Evolutionary conservation across 2,113 vertebrate species (phyloP).

Genomic region (Carassius auratus): DNA sequence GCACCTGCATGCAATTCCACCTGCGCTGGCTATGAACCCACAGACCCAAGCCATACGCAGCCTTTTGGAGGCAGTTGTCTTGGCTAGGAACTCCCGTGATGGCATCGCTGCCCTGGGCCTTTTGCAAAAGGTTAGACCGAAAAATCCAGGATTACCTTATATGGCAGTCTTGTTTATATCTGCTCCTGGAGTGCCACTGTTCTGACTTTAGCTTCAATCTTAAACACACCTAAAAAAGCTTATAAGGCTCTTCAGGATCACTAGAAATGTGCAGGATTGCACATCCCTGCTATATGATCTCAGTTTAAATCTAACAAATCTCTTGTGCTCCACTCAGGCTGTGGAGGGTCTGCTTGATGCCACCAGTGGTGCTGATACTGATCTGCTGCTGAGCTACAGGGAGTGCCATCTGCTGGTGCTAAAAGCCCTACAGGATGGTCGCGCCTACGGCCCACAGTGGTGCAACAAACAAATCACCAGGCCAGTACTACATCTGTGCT

Average conservation of each 20-base stretch:
- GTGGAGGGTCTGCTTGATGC: constrained; percentile 97
- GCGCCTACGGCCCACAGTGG: constrained; percentile 96
- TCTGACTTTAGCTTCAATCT: background rate
- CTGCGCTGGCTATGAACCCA: constrained; percentile 91
- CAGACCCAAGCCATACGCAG: constrained; percentile 91
- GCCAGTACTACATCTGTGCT: constrained; percentile 66
- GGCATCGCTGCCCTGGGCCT: constrained; percentile 94
- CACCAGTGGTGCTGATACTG: constrained; percentile 93
- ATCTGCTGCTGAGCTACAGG: constrained; percentile 92
- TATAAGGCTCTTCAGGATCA: background rate
- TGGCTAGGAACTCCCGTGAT: constrained; percentile 95
- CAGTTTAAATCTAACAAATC: background rate
- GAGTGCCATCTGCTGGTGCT: constrained; percentile 96
- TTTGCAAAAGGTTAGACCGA: constrained; percentile 87
- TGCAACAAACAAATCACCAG: constrained; percentile 99
- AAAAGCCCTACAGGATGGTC: constrained; percentile 96
- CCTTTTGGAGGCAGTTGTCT: constrained; percentile 90
- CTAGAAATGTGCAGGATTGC: background rate
- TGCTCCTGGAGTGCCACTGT: background rate
- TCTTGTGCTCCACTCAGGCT: constrained; percentile 75
- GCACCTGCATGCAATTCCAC: constrained; percentile 93
- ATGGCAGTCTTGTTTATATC: background rate
- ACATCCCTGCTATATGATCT: background rate
- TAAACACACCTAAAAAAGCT: background rate
- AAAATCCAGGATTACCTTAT: background rate